Percentiles rank a stretch among this genome's conserved stretches.
phyloP scores from a whole-genome alignment of 2,797 vertebrate genomes.

The Sebastes paucispinis region DNA sequence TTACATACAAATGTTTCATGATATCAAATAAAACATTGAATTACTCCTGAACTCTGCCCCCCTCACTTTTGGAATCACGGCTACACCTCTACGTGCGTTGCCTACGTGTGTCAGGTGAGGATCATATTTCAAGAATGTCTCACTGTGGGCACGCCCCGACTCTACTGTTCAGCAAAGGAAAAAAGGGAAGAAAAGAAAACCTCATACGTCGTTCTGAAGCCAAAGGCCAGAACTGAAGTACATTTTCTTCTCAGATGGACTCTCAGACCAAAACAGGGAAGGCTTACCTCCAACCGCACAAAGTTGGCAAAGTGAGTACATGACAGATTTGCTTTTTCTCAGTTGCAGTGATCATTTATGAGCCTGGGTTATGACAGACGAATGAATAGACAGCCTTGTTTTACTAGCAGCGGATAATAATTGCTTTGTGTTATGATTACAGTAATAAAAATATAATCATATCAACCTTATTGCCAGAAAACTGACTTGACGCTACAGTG shows the following conservation, averaged over 20 bases:
- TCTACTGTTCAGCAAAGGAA: neutral
- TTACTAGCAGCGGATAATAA: neutral
- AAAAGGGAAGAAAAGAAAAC: neutral
- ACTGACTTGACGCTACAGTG: neutral
- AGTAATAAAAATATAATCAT: neutral
- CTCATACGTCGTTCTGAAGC: neutral
- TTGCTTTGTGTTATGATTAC: neutral
- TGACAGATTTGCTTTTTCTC: neutral
- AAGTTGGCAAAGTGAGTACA: conserved; percentile 78
- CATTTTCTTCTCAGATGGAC: conserved; percentile 61
- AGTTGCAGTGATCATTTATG: neutral
- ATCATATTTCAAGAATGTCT: conserved; percentile 54
- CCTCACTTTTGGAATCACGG: neutral
- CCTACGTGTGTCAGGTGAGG: conserved; percentile 16
- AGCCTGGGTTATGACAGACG: too few relatives aligned
- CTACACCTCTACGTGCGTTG: neutral
- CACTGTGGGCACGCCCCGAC: neutral
- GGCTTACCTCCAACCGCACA: conserved; percentile 77
- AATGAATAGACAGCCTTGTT: neutral
- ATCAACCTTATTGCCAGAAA: neutral
- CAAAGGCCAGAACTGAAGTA: neutral
- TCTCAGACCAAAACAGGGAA: conserved; percentile 73
- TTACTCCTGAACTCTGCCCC: neutral
- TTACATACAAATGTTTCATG: neutral
- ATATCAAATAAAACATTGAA: neutral